A percentile compares a stretch with the other conserved stretches of the same genome.
phyloP scores from a whole-genome alignment of 2,797 vertebrate genomes.

The Jordanella pulchra region DNA sequence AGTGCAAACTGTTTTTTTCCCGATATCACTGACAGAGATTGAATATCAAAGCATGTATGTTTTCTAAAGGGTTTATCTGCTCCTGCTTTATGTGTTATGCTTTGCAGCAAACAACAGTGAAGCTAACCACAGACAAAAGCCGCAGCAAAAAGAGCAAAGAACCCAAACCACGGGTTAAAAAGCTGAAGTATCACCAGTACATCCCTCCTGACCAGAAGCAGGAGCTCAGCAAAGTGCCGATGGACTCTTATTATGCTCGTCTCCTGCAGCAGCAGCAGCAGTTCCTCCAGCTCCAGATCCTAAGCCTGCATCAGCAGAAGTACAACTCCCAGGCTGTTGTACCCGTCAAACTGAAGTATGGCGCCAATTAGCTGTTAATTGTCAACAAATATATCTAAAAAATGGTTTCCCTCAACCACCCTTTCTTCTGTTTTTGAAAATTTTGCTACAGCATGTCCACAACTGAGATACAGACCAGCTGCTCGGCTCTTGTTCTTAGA shows the following conservation, averaged over 20 bases:
- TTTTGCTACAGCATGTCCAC: constrained; percentile 76
- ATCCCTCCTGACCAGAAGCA: constrained; percentile 97
- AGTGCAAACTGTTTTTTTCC: constrained; percentile 29
- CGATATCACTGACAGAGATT: constrained; percentile 42
- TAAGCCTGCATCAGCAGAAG: constrained; percentile 94
- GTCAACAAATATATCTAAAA: constrained; percentile 39
- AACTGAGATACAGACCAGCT: constrained; percentile 84
- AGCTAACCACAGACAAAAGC: constrained; percentile 86
- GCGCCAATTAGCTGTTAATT: constrained; percentile 9
- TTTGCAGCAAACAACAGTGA: constrained; percentile 90
- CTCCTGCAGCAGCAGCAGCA: constrained; percentile 97
- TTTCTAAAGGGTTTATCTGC: constrained; percentile 32
- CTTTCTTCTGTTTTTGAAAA: constrained; percentile 55
- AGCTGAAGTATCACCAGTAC: constrained; percentile 98
- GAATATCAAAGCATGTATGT: constrained; percentile 48
- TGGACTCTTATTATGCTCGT: constrained; percentile 94
- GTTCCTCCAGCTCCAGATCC: constrained; percentile 97
- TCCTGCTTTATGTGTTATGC: constrained; percentile 37
- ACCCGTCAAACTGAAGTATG: constrained; percentile 75
- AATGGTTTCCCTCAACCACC: constrained; percentile 46
- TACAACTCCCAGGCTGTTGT: constrained; percentile 90
- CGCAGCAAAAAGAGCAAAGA: constrained; percentile 95
- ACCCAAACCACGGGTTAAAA: constrained; percentile 91
- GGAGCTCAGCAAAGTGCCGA: constrained; percentile 86
- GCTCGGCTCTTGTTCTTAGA: constrained; percentile 70